Base-by-base conservation (phyloP, 2,797 vertebrate genomes). In the Luscinia luscinia region DNA sequence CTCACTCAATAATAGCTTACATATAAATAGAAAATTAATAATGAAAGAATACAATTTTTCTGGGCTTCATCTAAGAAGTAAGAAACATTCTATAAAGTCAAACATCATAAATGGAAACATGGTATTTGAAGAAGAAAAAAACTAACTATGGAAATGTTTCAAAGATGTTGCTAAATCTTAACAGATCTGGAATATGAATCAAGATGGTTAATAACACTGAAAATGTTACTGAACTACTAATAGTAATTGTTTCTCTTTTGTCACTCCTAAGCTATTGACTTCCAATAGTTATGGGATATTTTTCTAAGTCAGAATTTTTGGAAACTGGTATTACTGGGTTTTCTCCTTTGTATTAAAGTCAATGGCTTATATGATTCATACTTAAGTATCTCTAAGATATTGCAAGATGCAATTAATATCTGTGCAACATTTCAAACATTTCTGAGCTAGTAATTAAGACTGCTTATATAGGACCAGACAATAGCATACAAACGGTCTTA, bases 401-500 rank as follows among this genome's bases (percentile, higher is more conserved):
- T 72, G 5, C 0, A 1, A 72, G 26, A 21, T 22, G 46, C 3
- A 57, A 9, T 51, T 69, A 49, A 48, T 55, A 55, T 9, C 9
- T 70, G 2, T 75, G 32, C 3, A 62, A 14, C 26, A 21, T 76
- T 94, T 76, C 34, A 59, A 45, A 11, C 12, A 36, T 11, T 72
- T 78, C 16, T 62, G 9, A 69, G 26, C 4, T 30, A 27, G 8
- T 24, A 63, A 55, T 22, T 64, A 86, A 48, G 38, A 24, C 12
- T 66, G 5, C 4, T 43, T 27, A 9, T 26, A 8, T 4, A 57
- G 9, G 32, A 40, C 15, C 9, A 32, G 9, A 52, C 3, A 66
- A 19, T 2, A 7, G 2, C 17, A 45, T 36, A 52, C 11, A 9
- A 26, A 67, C 0, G 0, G 7, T 45, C 52, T 80, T 58, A 74